Conservation (phyloP, 2,888 invertebrate genomes). For the Latheticus oryzae region DNA sequence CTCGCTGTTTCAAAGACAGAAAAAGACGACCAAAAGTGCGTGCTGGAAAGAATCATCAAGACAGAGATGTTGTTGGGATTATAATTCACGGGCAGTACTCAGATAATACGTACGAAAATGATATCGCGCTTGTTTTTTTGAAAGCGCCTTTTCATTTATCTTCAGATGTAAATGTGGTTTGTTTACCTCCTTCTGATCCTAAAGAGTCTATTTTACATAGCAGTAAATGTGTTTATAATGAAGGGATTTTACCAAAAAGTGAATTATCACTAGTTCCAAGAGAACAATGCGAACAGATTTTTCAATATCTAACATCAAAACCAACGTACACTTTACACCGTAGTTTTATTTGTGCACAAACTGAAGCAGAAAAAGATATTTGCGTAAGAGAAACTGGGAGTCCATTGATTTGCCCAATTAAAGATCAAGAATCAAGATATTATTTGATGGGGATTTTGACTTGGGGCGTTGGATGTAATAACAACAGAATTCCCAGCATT, state of each 20-base stretch:
- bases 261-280: slow-evolving; percentile 48
- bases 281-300: slow-evolving; percentile 39
- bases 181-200: slow-evolving; percentile 42
- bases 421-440: slow-evolving; percentile 50
- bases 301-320: slow-evolving; percentile 52
- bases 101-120: slow-evolving; percentile 44
- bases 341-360: slow-evolving; percentile 68
- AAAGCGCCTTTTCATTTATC: slow-evolving; percentile 38
- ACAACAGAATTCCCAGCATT: slow-evolving; percentile 63
- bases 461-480: slow-evolving; percentile 66
- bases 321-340: slow-evolving; percentile 68
- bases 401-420: slow-evolving; percentile 44
- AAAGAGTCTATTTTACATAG: slow-evolving; percentile 47
- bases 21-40: slow-evolving; percentile 63
- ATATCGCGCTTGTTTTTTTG: slow-evolving; percentile 49
- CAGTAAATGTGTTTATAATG: slow-evolving; percentile 47
- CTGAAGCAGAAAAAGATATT: slow-evolving; percentile 56
- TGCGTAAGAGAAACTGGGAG: slow-evolving; percentile 51
- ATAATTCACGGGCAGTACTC: slow-evolving; percentile 45
- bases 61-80: slow-evolving; percentile 69
- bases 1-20: slow-evolving; percentile 72
- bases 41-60: slow-evolving; percentile 81
- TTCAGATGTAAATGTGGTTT: slow-evolving; percentile 43
- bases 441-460: slow-evolving; percentile 41
- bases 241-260: slow-evolving; percentile 45